A percentile compares a stretch with the other conserved stretches of the same genome.
Evolutionary conservation across 2,888 invertebrate genomes (phyloP).

Genomic region (Anaspis maculata): DNA sequence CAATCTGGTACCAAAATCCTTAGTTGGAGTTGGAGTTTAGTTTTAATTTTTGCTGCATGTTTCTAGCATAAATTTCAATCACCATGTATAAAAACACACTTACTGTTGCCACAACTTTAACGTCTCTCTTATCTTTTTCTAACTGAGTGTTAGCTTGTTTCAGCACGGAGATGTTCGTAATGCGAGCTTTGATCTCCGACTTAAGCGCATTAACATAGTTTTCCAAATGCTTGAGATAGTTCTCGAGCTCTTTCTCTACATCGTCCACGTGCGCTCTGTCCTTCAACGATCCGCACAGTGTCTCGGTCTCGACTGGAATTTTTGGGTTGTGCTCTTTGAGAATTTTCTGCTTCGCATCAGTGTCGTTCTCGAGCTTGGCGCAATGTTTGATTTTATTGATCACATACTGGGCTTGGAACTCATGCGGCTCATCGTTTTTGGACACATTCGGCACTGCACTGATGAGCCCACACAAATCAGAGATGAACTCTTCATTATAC

Average conservation of each 20-base stretch:
- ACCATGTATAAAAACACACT: too few species aligned
- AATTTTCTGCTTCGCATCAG: conserved; percentile 59
- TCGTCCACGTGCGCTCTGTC: conserved; percentile 82
- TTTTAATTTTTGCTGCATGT: too few species aligned
- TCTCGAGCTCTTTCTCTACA: conserved; percentile 79
- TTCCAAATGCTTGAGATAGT: conserved; percentile 70
- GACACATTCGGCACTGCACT: conserved; percentile 67
- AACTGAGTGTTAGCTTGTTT: conserved; percentile 81
- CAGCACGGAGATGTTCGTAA: conserved; percentile 66
- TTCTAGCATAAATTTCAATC: too few species aligned
- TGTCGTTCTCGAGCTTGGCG: conserved; percentile 62
- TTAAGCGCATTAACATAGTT: conserved; percentile 73
- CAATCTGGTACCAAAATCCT: too few species aligned
- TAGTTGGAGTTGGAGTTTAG: too few species aligned
- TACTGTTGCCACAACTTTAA: conserved; percentile 92
- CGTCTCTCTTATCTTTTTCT: conserved; percentile 85
- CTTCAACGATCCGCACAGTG: conserved; percentile 71
- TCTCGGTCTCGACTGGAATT: conserved; percentile 62
- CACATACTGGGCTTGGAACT: conserved; percentile 67
- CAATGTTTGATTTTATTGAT: conserved; percentile 70
- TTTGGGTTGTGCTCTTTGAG: conserved; percentile 61
- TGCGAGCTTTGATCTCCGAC: conserved; percentile 73
- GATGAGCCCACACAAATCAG: conserved; percentile 76
- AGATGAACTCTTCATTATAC: conserved; percentile 82
- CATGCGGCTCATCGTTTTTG: conserved; percentile 58